Evolutionary conservation across 1,140 invertebrate species (phyloP).

Genomic region (Apis mellifera): Amel_HAv3.1 CM009939.2:10026501-10027000

Average conservation of each 20-base stretch:
- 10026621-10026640: too few species aligned
- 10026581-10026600: too few species aligned
- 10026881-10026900: constrained; percentile 2
- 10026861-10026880: neutral
- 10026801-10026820: neutral
- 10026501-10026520: neutral
- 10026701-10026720: too few species aligned
- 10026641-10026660: too few species aligned
- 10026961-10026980: constrained; percentile 40
- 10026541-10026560: neutral
- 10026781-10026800: neutral
- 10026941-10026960: neutral
- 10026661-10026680: too few species aligned
- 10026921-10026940: neutral
- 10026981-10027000: constrained; percentile 37
- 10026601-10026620: too few species aligned
- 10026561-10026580: too few species aligned
- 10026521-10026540: neutral
- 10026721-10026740: too few species aligned
- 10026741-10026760: too few species aligned
- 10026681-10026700: too few species aligned
- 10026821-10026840: neutral
- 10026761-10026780: too few species aligned
- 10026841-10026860: neutral
- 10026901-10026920: constrained; percentile 5